These are phyloP conservation scores for Synergus japonicus DNA, from an alignment of 2,888 invertebrate species.

Conservation along the genomic window DNA sequence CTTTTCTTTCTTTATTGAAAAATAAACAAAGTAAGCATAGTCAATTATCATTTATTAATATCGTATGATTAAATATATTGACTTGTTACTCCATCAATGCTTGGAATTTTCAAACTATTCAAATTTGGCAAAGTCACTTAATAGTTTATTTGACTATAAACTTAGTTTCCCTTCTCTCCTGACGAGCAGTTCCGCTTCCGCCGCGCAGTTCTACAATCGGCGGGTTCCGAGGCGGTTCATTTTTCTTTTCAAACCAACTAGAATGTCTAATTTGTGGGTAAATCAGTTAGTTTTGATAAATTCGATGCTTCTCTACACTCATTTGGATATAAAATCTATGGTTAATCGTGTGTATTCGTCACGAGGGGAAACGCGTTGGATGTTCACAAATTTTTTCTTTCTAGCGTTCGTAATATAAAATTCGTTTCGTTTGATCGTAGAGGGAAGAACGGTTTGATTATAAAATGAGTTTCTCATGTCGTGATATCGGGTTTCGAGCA, in stretches of 20 bases:
- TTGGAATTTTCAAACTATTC: neutral
- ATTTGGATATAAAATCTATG: neutral
- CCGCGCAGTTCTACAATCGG: neutral
- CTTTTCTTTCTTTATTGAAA: neutral
- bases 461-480: neutral
- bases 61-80: neutral
- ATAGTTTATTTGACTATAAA: neutral
- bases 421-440: neutral
- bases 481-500: neutral
- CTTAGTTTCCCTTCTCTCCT: neutral
- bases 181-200: neutral
- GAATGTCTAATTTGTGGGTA: neutral
- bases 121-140: neutral
- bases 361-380: neutral
- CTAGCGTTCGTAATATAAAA: neutral
- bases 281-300: neutral
- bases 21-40: neutral
- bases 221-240: neutral
- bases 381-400: neutral
- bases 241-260: neutral
- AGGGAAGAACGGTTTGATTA: too few relatives aligned
- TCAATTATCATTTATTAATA: neutral
- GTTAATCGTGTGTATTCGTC: neutral
- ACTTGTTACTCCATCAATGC: accelerated
- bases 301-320: neutral